These are phyloP conservation scores for Psophia crepitans DNA, from an alignment of 2,113 vertebrate species.

Conservation along the genomic window DNA sequence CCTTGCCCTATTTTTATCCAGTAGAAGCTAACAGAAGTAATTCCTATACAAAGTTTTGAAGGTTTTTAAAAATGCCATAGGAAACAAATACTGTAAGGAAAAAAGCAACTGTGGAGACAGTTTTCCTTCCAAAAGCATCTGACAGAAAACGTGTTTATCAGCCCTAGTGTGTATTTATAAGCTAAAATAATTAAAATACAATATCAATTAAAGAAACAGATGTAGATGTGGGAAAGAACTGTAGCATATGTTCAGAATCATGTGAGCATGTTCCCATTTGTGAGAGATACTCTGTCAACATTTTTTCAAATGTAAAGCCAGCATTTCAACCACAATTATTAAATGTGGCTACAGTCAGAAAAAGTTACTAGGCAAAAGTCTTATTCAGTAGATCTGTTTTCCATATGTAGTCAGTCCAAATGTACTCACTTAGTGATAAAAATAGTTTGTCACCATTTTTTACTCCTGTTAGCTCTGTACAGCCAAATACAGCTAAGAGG, in stretches of 20 bases:
- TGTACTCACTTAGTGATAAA: slow-evolving; percentile 49
- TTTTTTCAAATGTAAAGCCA: slow-evolving; percentile 67
- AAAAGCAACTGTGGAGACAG: background rate
- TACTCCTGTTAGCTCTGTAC: slow-evolving; percentile 41
- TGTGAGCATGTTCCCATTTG: slow-evolving; percentile 45
- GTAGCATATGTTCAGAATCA: slow-evolving; percentile 38
- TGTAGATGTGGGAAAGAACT: slow-evolving; percentile 45
- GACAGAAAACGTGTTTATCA: slow-evolving; percentile 38
- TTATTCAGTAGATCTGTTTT: slow-evolving; percentile 43
- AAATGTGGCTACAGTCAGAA: slow-evolving; percentile 60
- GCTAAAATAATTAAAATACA: slow-evolving; percentile 61
- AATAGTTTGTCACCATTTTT: slow-evolving; percentile 56
- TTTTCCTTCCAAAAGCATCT: slow-evolving; percentile 23
- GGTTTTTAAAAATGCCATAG: background rate
- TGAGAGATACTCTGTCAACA: slow-evolving; percentile 61
- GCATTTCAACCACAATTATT: slow-evolving; percentile 62
- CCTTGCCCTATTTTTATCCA: background rate
- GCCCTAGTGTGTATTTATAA: slow-evolving; percentile 41
- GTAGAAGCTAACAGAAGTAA: background rate
- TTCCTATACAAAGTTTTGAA: background rate
- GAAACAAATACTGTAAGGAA: background rate
- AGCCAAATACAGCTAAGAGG: slow-evolving; percentile 27
- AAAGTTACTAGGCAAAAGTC: slow-evolving; percentile 54
- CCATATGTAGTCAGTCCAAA: slow-evolving; percentile 38
- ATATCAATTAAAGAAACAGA: slow-evolving; percentile 58